Conservation (phyloP, 2,888 invertebrate species). For the Dyspetes luteomarginatus region DNA sequence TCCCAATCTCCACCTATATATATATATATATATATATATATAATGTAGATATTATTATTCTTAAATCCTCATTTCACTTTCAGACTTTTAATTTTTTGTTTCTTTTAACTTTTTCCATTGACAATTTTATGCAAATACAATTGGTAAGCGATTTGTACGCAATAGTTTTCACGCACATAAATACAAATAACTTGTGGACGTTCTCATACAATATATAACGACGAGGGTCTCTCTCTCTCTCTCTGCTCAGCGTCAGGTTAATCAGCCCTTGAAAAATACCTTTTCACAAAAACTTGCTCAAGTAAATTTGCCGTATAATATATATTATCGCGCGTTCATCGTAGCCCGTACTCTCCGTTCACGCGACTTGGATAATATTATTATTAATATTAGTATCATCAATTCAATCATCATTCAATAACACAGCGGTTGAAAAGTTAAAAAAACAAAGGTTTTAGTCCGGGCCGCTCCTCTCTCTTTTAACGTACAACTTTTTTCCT, state of each 20-base stretch:
- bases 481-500: conserved; percentile 31
- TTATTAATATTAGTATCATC: conserved; percentile 43
- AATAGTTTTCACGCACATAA: conserved; percentile 14
- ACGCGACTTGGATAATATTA: conserved; percentile 38
- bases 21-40: no score
- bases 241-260: background rate
- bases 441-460: conserved; percentile 65
- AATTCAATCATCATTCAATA: conserved; percentile 66
- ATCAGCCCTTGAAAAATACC: conserved; percentile 57
- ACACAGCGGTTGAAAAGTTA: conserved; percentile 70
- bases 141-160: conserved; percentile 30
- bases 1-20: conserved; percentile 67
- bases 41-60: conserved; percentile 53
- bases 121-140: conserved; percentile 66
- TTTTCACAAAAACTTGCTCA: conserved; percentile 47
- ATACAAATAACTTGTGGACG: conserved; percentile 12
- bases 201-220: conserved; percentile 1
- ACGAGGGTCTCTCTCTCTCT: background rate
- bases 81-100: conserved; percentile 54
- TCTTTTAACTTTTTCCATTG: conserved; percentile 12
- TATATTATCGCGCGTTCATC: conserved; percentile 2
- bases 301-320: conserved; percentile 39
- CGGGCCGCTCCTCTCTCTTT: conserved; percentile 49
- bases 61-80: conserved; percentile 64
- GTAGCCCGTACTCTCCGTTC: conserved; percentile 46